Conservation (phyloP, 2,113 vertebrate species). For the Rostratula benghalensis region DNA sequence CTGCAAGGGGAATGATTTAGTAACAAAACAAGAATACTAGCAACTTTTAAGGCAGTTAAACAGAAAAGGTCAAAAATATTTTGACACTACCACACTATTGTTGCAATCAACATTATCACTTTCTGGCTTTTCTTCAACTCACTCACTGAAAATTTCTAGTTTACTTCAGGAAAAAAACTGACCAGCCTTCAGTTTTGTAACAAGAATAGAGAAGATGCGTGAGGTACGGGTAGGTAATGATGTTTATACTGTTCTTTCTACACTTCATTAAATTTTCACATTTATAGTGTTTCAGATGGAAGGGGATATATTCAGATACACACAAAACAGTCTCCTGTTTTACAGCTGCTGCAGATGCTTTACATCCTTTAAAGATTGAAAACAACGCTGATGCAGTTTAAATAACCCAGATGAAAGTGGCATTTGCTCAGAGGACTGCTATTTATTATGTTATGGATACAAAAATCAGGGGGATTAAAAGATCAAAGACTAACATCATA, state of each 20-base stretch:
- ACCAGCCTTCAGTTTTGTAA: background rate
- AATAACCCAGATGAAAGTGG: constrained; percentile 10
- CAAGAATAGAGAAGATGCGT: background rate
- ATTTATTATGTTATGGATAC: background rate
- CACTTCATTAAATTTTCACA: background rate
- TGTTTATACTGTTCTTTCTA: background rate
- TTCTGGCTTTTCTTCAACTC: background rate
- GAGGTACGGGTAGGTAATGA: background rate
- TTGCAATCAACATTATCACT: background rate
- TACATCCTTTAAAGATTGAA: background rate
- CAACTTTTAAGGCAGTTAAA: background rate
- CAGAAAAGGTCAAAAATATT: constrained; percentile 28
- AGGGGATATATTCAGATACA: background rate
- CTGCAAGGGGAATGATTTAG: background rate
- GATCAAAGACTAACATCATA: background rate
- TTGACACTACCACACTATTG: background rate
- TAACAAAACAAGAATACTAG: background rate
- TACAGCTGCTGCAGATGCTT: background rate
- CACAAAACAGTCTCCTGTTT: background rate
- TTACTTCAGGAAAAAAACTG: background rate
- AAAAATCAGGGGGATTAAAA: background rate
- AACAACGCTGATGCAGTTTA: background rate
- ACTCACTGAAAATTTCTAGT: background rate
- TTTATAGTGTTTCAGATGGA: background rate
- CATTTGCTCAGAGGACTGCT: constrained; percentile 33